These are phyloP conservation scores for Lichenostomus cassidix DNA, from an alignment of 2,113 vertebrate species.

Conservation along the genomic window DNA sequence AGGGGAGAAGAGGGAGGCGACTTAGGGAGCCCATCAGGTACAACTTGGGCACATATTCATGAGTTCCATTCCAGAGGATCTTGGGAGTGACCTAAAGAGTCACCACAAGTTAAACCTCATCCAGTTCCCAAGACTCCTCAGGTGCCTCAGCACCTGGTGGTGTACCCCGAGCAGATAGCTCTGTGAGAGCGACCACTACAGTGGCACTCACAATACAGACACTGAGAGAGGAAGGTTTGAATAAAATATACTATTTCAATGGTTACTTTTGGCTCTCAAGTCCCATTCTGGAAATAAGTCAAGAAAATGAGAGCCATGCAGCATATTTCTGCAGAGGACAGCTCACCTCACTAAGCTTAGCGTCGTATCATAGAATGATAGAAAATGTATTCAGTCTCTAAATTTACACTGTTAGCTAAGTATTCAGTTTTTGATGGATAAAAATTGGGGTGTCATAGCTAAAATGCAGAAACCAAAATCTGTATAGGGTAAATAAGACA, in stretches of 20 bases:
- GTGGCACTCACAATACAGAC: fast-evolving
- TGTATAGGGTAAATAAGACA: neutral
- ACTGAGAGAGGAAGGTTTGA: neutral
- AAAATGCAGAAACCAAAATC: neutral
- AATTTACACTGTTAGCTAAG: neutral
- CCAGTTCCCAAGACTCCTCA: too few relatives aligned
- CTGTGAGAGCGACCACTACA: too few relatives aligned
- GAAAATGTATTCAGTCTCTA: neutral
- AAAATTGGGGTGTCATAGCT: neutral
- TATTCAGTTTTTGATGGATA: neutral
- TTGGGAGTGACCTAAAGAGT: too few relatives aligned
- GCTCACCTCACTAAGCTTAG: neutral
- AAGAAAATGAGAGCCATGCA: neutral
- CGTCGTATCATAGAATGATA: neutral
- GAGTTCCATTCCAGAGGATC: too few relatives aligned
- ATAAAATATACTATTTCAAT: neutral
- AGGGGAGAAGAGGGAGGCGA: too few relatives aligned
- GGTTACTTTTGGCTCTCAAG: neutral
- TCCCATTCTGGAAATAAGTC: neutral
- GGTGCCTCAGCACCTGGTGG: too few relatives aligned
- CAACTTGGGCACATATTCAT: too few relatives aligned
- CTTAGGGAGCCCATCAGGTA: too few relatives aligned
- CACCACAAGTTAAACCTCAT: too few relatives aligned
- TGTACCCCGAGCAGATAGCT: too few relatives aligned
- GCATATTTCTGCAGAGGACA: neutral